Conservation (phyloP, 2,113 vertebrate species). For the Neolamprologus caudopunctatus region DNA sequence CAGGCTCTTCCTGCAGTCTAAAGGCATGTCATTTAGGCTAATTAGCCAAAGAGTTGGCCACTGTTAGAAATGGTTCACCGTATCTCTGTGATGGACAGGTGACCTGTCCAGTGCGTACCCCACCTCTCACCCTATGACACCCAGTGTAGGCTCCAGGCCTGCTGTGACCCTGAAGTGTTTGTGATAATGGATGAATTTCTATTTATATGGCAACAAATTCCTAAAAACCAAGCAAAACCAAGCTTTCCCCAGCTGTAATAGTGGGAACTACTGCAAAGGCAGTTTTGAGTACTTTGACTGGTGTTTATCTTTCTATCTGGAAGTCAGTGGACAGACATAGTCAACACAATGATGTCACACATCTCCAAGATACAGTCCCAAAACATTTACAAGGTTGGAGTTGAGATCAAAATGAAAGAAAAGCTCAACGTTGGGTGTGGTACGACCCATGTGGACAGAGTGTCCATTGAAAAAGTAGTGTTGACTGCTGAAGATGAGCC, state of each 20-base stretch:
- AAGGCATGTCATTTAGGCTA: neutral
- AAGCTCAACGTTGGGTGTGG: neutral
- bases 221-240: neutral
- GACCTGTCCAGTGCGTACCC: accelerated
- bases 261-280: neutral
- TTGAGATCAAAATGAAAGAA: neutral
- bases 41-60: neutral
- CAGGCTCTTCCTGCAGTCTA: neutral
- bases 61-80: neutral
- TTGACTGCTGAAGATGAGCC: neutral
- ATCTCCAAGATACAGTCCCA: neutral
- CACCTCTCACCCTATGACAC: neutral
- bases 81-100: neutral
- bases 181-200: neutral
- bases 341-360: neutral
- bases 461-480: too few relatives aligned
- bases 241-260: neutral
- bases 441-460: neutral
- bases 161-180: neutral
- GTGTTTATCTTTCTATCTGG: neutral
- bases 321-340: neutral
- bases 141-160: neutral
- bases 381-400: neutral
- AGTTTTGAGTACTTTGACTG: neutral
- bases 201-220: neutral